phyloP scores from a whole-genome alignment of 2,113 vertebrate genomes.

The Oreochromis aureus region DNA sequence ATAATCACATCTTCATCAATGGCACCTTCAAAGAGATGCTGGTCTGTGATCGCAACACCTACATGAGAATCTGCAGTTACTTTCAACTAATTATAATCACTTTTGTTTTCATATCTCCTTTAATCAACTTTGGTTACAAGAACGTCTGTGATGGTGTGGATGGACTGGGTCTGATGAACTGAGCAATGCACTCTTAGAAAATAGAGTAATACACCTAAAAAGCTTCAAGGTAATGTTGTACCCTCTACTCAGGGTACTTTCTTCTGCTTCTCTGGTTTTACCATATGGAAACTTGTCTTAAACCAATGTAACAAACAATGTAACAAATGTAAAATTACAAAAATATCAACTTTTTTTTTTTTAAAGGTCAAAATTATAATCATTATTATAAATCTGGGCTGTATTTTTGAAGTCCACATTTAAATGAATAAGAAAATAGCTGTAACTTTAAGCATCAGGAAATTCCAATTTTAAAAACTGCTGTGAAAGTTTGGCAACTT shows the following conservation, averaged over 20 bases:
- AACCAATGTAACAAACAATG: not conserved
- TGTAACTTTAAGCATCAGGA: not conserved
- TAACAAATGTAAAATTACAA: not conserved
- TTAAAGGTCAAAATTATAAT: not conserved
- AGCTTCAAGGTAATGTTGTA: not conserved
- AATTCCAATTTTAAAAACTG: not conserved
- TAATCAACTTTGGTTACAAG: not conserved
- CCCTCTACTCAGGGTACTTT: not conserved
- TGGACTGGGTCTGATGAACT: conserved; percentile 8
- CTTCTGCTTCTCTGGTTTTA: not conserved
- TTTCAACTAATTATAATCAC: not conserved
- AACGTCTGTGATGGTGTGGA: not conserved
- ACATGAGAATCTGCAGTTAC: not conserved
- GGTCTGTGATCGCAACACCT: not conserved
- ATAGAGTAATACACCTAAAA: not conserved
- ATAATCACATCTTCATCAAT: not conserved
- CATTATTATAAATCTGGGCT: not conserved
- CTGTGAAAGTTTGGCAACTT: not conserved
- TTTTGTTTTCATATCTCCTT: not conserved
- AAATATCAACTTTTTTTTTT: not conserved
- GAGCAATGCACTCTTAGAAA: not conserved
- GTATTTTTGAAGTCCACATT: not conserved
- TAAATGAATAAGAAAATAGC: not conserved
- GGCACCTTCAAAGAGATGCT: not conserved
- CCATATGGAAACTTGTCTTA: not conserved